These are phyloP conservation scores for Biston stratarius DNA, from an alignment of 2,888 invertebrate species.

Conservation along the genomic window DNA sequence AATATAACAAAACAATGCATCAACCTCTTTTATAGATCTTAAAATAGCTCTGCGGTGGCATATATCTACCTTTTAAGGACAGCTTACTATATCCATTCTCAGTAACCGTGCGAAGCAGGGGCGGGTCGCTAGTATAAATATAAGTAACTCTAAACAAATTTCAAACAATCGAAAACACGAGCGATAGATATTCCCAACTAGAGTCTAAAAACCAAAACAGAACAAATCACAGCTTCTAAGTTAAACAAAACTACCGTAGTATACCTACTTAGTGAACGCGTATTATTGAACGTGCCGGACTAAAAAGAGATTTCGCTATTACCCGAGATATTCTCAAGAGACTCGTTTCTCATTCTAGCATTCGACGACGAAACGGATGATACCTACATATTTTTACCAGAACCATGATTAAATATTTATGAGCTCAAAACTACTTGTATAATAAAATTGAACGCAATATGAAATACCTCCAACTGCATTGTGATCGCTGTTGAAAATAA, in stretches of 20 bases:
- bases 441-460: not conserved
- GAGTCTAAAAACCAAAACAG: not conserved
- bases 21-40: too few relatives aligned
- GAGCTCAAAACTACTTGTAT: not conserved
- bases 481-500: not conserved
- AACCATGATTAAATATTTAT: slow-evolving; percentile 10
- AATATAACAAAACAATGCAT: too few relatives aligned
- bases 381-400: slow-evolving; percentile 4
- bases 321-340: slow-evolving; percentile 6
- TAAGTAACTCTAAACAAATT: not conserved
- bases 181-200: not conserved
- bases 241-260: not conserved
- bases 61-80: too few relatives aligned
- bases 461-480: not conserved
- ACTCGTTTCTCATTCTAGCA: slow-evolving; percentile 10
- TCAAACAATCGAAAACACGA: not conserved
- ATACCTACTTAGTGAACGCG: not conserved
- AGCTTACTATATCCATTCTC: too few relatives aligned
- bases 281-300: not conserved
- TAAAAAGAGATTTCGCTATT: slow-evolving; percentile 8
- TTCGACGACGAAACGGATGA: slow-evolving; percentile 9
- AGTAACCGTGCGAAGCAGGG: too few relatives aligned
- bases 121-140: too few relatives aligned
- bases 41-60: too few relatives aligned
- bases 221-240: not conserved